Conservation (phyloP, 2,888 invertebrate species). For the Pterostichus niger region DNA sequence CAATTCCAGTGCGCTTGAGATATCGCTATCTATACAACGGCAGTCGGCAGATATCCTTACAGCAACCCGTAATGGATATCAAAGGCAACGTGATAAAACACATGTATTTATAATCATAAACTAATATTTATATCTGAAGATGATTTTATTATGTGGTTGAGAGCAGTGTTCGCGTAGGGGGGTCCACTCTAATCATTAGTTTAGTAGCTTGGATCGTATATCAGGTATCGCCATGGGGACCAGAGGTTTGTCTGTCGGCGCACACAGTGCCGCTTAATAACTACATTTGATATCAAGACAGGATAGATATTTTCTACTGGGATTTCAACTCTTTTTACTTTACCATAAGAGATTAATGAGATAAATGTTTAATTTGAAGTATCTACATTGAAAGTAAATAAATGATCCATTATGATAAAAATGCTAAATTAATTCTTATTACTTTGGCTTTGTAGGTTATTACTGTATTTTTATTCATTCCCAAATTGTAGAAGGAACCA, state of each 20-base stretch:
- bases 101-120: slow-evolving; percentile 75
- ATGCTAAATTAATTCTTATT: slow-evolving; percentile 39
- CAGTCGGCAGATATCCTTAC: slow-evolving; percentile 12
- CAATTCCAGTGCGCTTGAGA: slow-evolving; percentile 35
- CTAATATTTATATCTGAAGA: slow-evolving; percentile 77
- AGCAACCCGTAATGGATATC: slow-evolving; percentile 50
- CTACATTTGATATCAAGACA: slow-evolving; percentile 59
- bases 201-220: slow-evolving; percentile 74
- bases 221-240: slow-evolving; percentile 69
- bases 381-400: slow-evolving; percentile 21
- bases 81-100: slow-evolving; percentile 74
- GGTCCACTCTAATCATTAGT: slow-evolving; percentile 73
- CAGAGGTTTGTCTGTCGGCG: slow-evolving; percentile 52
- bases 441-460: background rate
- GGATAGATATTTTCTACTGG: slow-evolving; percentile 36
- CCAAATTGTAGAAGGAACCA: background rate
- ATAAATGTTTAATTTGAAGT: slow-evolving; percentile 34
- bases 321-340: slow-evolving; percentile 51
- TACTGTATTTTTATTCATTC: background rate
- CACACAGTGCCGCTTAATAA: slow-evolving; percentile 53
- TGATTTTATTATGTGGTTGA: slow-evolving; percentile 76
- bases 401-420: slow-evolving; percentile 25
- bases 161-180: slow-evolving; percentile 73
- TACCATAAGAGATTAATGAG: slow-evolving; percentile 49
- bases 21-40: background rate